These are phyloP conservation scores for Prionailurus bengalensis DNA, from an alignment of 2,113 vertebrate species.

Conservation along the genomic window DNA sequence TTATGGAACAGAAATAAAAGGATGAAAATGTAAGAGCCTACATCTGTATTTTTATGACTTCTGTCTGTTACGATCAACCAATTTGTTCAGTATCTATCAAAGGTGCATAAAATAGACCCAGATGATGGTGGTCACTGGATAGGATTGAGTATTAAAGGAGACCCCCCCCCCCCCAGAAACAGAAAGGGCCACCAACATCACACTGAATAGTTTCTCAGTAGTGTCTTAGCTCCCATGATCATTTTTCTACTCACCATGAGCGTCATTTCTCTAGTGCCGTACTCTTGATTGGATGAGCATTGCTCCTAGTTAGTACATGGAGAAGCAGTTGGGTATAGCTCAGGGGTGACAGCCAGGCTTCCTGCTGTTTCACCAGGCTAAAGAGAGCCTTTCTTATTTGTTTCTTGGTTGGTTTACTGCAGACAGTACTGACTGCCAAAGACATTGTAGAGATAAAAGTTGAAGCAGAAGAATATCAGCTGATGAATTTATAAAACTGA, in stretches of 20 bases:
- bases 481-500: background rate
- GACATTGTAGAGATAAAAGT: background rate
- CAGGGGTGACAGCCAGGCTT: background rate
- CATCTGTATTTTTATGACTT: background rate
- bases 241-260: background rate
- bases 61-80: conserved; percentile 24
- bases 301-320: background rate
- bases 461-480: conserved; percentile 11
- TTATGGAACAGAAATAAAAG: conserved; percentile 4
- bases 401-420: background rate
- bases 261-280: background rate
- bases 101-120: background rate
- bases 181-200: background rate
- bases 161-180: background rate
- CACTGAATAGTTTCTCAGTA: background rate
- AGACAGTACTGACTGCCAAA: background rate
- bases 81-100: background rate
- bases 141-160: background rate
- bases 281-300: background rate
- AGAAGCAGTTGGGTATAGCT: background rate
- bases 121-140: background rate
- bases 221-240: background rate
- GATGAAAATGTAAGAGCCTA: background rate
- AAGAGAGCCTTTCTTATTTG: background rate
- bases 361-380: background rate